Base-by-base conservation (phyloP, 2,113 vertebrate species). In the Tympanuchus pallidicinctus region DNA sequence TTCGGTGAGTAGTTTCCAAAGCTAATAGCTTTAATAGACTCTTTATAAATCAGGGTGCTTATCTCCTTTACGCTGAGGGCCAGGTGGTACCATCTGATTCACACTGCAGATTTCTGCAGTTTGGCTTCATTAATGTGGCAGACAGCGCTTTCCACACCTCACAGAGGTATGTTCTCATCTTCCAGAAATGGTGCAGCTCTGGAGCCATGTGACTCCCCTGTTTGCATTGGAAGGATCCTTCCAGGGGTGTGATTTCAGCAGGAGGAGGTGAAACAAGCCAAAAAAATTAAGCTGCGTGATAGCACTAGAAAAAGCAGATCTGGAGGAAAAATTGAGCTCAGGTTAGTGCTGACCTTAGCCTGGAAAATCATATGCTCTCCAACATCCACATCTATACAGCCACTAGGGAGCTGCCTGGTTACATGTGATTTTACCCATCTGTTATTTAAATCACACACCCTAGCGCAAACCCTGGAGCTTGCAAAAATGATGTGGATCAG, bases 381-480 rank as follows among this genome's bases (percentile, higher is more conserved):
- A 59, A 28, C 59, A 56, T 25, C 88, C 86, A 76, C 82, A 88
- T 52, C 64, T 69, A 65, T 90, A 74, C 85, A 91, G 93, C 93
- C 95, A 89, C 92, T 90, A 95, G 91, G 89, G 95, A 96, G 94
- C 95, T 95, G 88, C 94, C 93, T 96, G 93, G 88, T 57, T 95
- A 91, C 95, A 82, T 89, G 84, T 89, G 78, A 95, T 87, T 66
- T 57, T 79, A 40, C 80, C 56, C 94, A 77, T 78, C 83, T 92
- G 85, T 38, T 57, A 6, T 63, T 88, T 20, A 61, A 67, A 69
- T 59, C 25, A 60, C 40, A 82, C 19, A 65, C 72, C 66, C 79
- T 61, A 79, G 88, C 42, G 42, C 45, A 94, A 54, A 60, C 3
- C 38, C 59, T 60, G 76, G 40, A 65, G 77, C n/a, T 73, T 72